These are phyloP conservation scores for Drosophila gunungcola DNA, from an alignment of 1,140 invertebrate genomes.

Conservation along the genomic window DNA sequence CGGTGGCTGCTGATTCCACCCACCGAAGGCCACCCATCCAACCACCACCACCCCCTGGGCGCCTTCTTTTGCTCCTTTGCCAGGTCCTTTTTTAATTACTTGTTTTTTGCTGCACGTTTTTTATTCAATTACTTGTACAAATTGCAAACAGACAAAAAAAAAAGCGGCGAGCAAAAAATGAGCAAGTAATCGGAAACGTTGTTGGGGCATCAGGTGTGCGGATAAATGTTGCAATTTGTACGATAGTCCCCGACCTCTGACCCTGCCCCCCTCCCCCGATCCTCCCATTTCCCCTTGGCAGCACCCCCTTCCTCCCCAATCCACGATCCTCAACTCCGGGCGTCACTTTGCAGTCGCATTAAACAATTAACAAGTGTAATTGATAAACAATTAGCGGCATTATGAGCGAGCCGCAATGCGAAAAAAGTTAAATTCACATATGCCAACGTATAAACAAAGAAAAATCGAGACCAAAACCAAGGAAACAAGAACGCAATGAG, in stretches of 20 bases:
- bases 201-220: conserved; percentile 35
- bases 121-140: conserved; percentile 76
- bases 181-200: conserved; percentile 28
- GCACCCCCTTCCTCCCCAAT: neutral
- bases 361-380: conserved; percentile 78
- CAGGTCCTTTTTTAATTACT: conserved; percentile 68
- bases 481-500: neutral
- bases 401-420: conserved; percentile 33
- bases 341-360: conserved; percentile 68
- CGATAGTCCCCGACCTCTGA: conserved; percentile 6
- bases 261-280: neutral
- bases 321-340: neutral
- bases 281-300: no score
- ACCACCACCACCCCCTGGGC: neutral
- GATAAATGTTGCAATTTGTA: conserved; percentile 49
- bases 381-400: conserved; percentile 76
- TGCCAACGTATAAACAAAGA: conserved; percentile 13
- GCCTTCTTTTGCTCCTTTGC: conserved; percentile 9
- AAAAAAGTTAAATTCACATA: neutral
- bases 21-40: neutral
- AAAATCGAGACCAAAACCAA: neutral
- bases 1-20: conserved; percentile 35
- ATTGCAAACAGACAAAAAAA: conserved; percentile 40
- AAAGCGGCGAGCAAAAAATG: conserved; percentile 8
- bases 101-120: conserved; percentile 55